Evolutionary conservation across 2,888 invertebrate species (phyloP).

Genomic region (Drosophila melanosoma): DNA sequence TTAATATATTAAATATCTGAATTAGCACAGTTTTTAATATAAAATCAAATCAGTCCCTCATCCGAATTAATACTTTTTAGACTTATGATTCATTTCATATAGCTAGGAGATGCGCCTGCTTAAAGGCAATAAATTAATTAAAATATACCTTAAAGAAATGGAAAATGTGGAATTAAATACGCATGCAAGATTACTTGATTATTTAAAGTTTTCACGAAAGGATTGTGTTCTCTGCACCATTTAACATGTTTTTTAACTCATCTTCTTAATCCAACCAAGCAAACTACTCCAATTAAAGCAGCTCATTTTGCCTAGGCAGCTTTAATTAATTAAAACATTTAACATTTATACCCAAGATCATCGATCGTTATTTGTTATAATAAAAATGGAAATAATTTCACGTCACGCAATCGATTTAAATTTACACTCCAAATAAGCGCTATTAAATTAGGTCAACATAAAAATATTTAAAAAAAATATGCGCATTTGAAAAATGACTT

Average conservation of each 20-base stretch:
- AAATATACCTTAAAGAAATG: background rate
- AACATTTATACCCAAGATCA: background rate
- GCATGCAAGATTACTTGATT: background rate
- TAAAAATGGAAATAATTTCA: conserved; percentile 2
- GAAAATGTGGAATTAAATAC: background rate
- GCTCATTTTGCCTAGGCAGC: background rate
- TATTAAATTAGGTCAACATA: background rate
- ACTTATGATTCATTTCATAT: background rate
- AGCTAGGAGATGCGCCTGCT: background rate
- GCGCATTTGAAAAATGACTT: background rate
- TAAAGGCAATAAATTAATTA: background rate
- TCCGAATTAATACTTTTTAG: background rate
- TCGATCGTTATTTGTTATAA: background rate
- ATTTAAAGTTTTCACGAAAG: background rate
- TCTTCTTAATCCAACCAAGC: background rate
- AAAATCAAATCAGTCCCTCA: background rate
- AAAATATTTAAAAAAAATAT: background rate
- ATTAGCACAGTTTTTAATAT: background rate
- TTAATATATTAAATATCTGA: background rate
- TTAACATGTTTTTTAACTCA: background rate
- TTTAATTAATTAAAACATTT: background rate
- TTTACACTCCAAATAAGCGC: background rate
- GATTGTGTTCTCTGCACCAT: background rate
- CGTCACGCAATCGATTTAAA: background rate
- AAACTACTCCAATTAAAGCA: background rate